These are phyloP conservation scores for Thera obeliscata DNA, from an alignment of 2,888 invertebrate genomes.

Conservation along the genomic window DNA sequence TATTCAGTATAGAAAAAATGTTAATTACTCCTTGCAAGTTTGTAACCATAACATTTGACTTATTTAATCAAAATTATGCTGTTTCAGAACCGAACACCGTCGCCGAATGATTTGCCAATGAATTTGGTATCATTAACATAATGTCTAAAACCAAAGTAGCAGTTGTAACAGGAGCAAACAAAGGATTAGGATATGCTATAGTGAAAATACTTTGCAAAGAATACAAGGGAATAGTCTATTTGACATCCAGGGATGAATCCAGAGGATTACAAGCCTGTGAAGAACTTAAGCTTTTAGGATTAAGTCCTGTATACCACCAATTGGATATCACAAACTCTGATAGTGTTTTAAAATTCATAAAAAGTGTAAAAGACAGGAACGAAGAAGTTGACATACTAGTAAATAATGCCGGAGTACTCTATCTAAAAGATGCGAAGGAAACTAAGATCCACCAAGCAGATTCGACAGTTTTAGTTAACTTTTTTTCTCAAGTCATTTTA, in stretches of 20 bases:
- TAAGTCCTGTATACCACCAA: slow-evolving; percentile 85
- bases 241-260: slow-evolving; percentile 86
- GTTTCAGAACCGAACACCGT: neutral
- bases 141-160: slow-evolving; percentile 62
- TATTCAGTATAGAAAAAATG: neutral
- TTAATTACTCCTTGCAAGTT: neutral
- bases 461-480: slow-evolving; percentile 68
- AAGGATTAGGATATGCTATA: slow-evolving; percentile 88
- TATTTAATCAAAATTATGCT: neutral
- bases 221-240: slow-evolving; percentile 87
- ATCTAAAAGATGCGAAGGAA: slow-evolving; percentile 67
- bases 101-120: neutral
- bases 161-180: slow-evolving; percentile 89
- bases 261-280: slow-evolving; percentile 85
- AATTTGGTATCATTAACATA: neutral
- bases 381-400: slow-evolving; percentile 88
- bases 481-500: slow-evolving; percentile 66
- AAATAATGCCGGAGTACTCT: slow-evolving; percentile 88
- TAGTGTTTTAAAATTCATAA: slow-evolving; percentile 83
- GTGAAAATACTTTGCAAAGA: slow-evolving; percentile 87
- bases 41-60: no score
- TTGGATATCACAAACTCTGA: slow-evolving; percentile 86
- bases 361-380: slow-evolving; percentile 81
- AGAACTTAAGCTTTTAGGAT: slow-evolving; percentile 77
- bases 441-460: slow-evolving; percentile 62